Evolutionary conservation across 1,140 invertebrate genomes (phyloP).

Genomic region (Eumeta japonica): DNA sequence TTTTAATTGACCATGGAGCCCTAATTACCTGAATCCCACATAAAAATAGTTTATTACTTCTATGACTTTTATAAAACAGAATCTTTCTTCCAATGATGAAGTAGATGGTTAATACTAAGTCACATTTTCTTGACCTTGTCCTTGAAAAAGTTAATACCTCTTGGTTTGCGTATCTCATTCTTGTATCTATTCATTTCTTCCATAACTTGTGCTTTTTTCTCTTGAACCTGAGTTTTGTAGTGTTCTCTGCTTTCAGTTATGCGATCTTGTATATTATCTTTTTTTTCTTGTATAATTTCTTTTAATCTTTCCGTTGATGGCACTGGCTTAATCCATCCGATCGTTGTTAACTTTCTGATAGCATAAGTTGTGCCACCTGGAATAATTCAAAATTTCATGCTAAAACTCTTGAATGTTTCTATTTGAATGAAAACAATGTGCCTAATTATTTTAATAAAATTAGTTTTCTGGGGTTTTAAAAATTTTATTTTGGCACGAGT

Average conservation of each 20-base stretch:
- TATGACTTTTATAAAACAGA: too few relatives aligned
- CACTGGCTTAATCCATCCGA: constrained; percentile 70
- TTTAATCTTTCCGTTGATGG: constrained; percentile 62
- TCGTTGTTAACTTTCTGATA: constrained; percentile 66
- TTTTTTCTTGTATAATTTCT: constrained; percentile 61
- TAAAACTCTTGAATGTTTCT: too few relatives aligned
- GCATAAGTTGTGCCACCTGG: constrained; percentile 68
- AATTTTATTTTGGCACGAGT: too few relatives aligned
- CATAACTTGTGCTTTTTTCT: constrained; percentile 40
- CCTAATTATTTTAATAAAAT: too few relatives aligned
- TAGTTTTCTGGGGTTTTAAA: too few relatives aligned
- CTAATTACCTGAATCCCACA: constrained; percentile 2
- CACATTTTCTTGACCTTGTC: constrained; percentile 44
- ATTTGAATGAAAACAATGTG: too few relatives aligned
- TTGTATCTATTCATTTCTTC: constrained; percentile 54
- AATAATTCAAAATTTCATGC: constrained; percentile 12
- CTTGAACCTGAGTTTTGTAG: constrained; percentile 40
- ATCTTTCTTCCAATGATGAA: too few relatives aligned
- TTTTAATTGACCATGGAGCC: constrained; percentile 4
- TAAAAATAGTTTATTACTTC: constrained; percentile 3
- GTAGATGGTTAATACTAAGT: too few relatives aligned
- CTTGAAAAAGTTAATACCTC: too few relatives aligned
- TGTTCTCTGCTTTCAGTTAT: constrained; percentile 54
- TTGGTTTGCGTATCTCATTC: constrained; percentile 48
- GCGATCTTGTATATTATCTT: constrained; percentile 54